Evolutionary conservation across 1,140 invertebrate genomes (phyloP), one percentile per base, ranked within the genome.

Genomic region (Chrysopa pallens): DNA sequence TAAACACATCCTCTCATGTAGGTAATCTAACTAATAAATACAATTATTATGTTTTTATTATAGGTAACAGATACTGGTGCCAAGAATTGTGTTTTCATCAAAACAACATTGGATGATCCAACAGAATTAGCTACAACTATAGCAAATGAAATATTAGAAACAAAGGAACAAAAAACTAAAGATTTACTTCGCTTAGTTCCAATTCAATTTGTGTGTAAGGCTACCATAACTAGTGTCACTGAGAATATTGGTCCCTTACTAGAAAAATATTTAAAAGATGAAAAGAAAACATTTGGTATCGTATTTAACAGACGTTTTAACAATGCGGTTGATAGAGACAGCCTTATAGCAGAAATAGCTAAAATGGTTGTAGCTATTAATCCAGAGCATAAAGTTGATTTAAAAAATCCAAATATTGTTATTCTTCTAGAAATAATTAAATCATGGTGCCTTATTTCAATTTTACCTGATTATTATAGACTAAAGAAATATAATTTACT

Each of bases 21-120:
- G n/a, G n/a, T n/a, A n/a, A n/a, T n/a, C n/a, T n/a, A n/a, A n/a
- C n/a, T 59, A 42, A 61, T 69, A 46, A 63, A 63, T 15, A 60
- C 59, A 38, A 60, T 42, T 36, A 63, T 61, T 46, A 57, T 56
- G 44, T 67, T 59, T 60, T 62, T 73, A 33, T 78, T 76, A 47
- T 69, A 76, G 58, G 65, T 66, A 23, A 69, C 86, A 12, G 74
- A 83, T 38, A 86, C 83, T 6, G 79, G 78, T 42, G 78, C 79
- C 1, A 82, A 77, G 39, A 89, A 89, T 59, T 72, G 80, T 47
- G 59, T 91, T 42, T 94, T 94, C 58, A 88, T 94, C 43, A 74
- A 73, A 53, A 80, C 78, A 6, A 78, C 73, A 14, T 53, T 89
- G 40, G 63, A 73, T 31, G 70, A 85, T 66, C 85, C 86, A 17